A percentile compares a stretch with the other conserved stretches of the same genome.
phyloP scores from a whole-genome alignment of 2,797 vertebrate species.

The Pseudochromis fuscus region DNA sequence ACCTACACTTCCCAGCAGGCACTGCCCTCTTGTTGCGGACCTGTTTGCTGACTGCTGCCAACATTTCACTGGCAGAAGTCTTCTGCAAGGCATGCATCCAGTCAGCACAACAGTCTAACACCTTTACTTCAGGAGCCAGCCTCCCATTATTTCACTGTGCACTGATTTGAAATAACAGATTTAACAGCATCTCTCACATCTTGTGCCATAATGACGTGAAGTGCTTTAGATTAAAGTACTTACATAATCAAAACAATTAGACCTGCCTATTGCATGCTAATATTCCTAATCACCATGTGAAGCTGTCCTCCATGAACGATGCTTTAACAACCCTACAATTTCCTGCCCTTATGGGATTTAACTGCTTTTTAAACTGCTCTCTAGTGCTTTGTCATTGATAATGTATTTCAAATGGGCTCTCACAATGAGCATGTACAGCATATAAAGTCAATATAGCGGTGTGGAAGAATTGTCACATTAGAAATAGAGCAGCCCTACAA shows the following conservation, averaged over 20 bases:
- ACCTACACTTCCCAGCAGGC: slow-evolving; percentile 82
- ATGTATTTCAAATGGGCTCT: slow-evolving; percentile 59
- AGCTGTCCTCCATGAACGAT: slow-evolving; percentile 39
- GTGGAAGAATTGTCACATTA: slow-evolving; percentile 59
- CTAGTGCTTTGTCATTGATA: slow-evolving; percentile 51
- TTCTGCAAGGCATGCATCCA: slow-evolving; percentile 65
- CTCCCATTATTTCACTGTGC: slow-evolving; percentile 26
- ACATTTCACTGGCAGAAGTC: slow-evolving; percentile 72
- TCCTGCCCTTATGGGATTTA: slow-evolving; percentile 27
- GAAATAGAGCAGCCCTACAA: slow-evolving; percentile 67
- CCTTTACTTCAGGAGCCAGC: slow-evolving; percentile 64
- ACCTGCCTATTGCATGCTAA: slow-evolving; percentile 47
- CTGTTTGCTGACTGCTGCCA: slow-evolving; percentile 73
- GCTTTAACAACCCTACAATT: slow-evolving; percentile 31
- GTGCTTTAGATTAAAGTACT: slow-evolving; percentile 48
- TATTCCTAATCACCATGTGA: slow-evolving; percentile 42
- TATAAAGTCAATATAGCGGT: slow-evolving; percentile 58
- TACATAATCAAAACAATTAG: slow-evolving; percentile 61
- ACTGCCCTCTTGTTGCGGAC: slow-evolving; percentile 72
- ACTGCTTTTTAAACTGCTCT: slow-evolving; percentile 21
- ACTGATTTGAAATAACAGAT: slow-evolving; percentile 58
- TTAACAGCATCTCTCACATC: slow-evolving; percentile 40
- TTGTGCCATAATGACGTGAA: slow-evolving; percentile 31
- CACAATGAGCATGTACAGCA: slow-evolving; percentile 33
- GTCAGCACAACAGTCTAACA: slow-evolving; percentile 79